phyloP scores from a whole-genome alignment of 2,888 invertebrate genomes.

The Agrochola lychnidis region DNA sequence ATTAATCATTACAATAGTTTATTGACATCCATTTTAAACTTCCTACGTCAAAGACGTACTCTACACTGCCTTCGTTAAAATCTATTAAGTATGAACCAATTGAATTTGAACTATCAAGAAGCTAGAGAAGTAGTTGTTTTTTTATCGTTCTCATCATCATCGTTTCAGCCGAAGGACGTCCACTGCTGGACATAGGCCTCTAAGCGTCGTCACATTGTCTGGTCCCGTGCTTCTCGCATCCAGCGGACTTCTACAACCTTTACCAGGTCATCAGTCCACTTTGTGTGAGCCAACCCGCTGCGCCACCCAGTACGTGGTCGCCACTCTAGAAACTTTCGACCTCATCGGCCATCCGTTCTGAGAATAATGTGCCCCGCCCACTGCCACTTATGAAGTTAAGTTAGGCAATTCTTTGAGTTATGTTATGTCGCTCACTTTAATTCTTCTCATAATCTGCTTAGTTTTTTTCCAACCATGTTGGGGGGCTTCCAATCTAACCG shows the following conservation, averaged over 20 bases:
- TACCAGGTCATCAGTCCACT: neutral
- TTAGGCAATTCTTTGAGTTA: neutral
- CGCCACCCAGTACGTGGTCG: neutral
- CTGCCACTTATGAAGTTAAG: too few species aligned
- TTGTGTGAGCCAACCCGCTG: too few species aligned
- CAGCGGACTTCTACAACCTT: neutral
- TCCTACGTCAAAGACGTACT: neutral
- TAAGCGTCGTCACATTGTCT: neutral
- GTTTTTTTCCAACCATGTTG: neutral
- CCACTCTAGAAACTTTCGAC: neutral
- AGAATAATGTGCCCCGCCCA: neutral
- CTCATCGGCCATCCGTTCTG: neutral
- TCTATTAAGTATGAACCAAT: neutral
- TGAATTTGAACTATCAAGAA: neutral
- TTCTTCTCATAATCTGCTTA: neutral
- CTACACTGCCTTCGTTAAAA: neutral
- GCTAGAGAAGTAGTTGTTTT: neutral
- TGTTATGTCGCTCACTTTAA: neutral
- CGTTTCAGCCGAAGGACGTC: too few species aligned
- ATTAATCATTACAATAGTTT: slow-evolving; percentile 12
- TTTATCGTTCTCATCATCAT: neutral
- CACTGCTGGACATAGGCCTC: neutral
- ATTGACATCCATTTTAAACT: slow-evolving; percentile 12
- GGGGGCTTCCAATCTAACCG: neutral
- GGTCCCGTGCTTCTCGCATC: neutral